Base-by-base conservation (phyloP, 2,797 vertebrate genomes). In the Ispidina lecontei region DNA sequence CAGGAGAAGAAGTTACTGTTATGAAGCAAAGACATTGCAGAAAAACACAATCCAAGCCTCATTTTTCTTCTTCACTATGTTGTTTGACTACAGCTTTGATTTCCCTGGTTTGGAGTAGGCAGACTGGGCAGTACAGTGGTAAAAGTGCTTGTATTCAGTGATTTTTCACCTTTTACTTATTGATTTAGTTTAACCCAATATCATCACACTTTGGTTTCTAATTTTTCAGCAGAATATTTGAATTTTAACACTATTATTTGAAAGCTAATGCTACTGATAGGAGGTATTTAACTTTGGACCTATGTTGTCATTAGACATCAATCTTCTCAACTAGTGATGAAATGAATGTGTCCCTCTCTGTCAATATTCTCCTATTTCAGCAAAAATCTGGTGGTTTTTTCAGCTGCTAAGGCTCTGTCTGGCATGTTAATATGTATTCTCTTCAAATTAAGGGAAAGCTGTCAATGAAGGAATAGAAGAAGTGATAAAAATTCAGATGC, bases 41-140 rank as follows among this genome's bases (percentile, higher is more conserved):
- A 41, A 43, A 76, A 68, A 14, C 31, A 52, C 19, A 28, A 7
- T 18, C n/a, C 43, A 68, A 71, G 6, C 4, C 19, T 1, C 26
- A 22, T 6, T 7, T 11, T 44, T 52, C 59, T 55, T 9, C 10
- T 63, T 56, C 4, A 1, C 23, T 64, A 1, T 0, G 0, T 16
- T 44, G 16, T 59, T 68, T 71, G 12, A 56, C 10, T 62, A 28
- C 68, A 60, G 4, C 8, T 16, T 81, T 5, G 4, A 26, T 76
- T 85, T 83, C 56, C 39, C 9, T 22, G 23, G 31, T 39, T 85
- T 64, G 6, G 8, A 60, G 41, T 4, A 55, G 13, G 6, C 17
- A 63, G 6, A n/a, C 28, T 33, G 15, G 12, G 10, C 14, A 26
- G 25, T 51, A 15, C 4, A 54, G 8, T 2, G 9, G 59, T 25